Evolutionary conservation across 2,888 invertebrate species (phyloP).

Genomic region (Synanthedon tipuliformis): DNA sequence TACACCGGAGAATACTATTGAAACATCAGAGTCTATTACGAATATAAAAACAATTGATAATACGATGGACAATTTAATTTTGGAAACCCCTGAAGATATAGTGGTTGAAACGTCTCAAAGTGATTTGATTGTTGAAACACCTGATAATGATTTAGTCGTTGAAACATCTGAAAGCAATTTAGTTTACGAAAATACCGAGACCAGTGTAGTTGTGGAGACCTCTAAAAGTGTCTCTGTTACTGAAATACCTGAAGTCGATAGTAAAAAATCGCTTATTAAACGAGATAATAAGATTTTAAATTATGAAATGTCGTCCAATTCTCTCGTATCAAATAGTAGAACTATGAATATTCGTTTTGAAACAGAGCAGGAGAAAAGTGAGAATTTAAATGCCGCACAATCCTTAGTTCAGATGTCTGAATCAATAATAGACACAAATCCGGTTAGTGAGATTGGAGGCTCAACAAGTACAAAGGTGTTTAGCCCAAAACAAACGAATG

Average conservation of each 20-base stretch:
- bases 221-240: too few species aligned
- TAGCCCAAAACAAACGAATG: constrained; percentile 25
- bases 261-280: background rate
- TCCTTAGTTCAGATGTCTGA: constrained; percentile 65
- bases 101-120: background rate
- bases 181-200: too few species aligned
- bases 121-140: background rate
- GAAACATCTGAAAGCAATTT: too few species aligned
- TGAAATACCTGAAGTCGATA: background rate
- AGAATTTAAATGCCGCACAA: constrained; percentile 62
- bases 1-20: too few species aligned
- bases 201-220: too few species aligned
- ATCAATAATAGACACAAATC: constrained; percentile 48
- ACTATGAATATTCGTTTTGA: constrained; percentile 39
- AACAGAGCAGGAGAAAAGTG: constrained; percentile 58
- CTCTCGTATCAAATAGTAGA: background rate
- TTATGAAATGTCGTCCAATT: background rate
- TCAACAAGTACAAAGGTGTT: constrained; percentile 13
- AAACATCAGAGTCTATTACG: too few species aligned
- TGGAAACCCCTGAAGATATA: background rate
- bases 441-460: constrained; percentile 20
- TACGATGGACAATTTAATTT: background rate
- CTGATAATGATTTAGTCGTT: too few species aligned
- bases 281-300: constrained; percentile 14
- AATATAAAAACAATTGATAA: too few species aligned